These are phyloP conservation scores for Xanthorhoe spadicearia DNA, from an alignment of 2,888 invertebrate genomes.

Conservation along the genomic window DNA sequence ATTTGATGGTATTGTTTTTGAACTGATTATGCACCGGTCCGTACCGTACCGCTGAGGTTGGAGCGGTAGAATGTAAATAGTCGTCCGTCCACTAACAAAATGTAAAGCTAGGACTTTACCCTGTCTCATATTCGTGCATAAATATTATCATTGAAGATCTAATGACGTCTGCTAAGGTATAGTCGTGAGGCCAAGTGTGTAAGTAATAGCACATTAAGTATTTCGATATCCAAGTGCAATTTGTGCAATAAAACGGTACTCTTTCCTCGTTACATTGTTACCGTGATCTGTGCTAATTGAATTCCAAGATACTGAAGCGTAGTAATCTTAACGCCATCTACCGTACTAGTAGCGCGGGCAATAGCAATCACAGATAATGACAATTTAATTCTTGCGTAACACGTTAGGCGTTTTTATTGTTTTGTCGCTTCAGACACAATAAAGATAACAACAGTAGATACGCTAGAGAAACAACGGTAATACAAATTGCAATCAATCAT, in stretches of 20 bases:
- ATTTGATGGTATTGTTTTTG: too few species aligned
- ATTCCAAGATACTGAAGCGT: conserved; percentile 30
- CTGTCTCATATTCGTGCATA: too few species aligned
- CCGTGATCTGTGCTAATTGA: conserved; percentile 24
- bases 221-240: neutral
- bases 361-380: conserved; percentile 61
- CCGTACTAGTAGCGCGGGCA: conserved; percentile 28
- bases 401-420: conserved; percentile 49
- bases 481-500: neutral
- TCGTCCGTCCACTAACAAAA: too few species aligned
- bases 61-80: too few species aligned
- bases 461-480: neutral
- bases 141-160: too few species aligned
- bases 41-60: too few species aligned
- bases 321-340: conserved; percentile 35
- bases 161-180: too few species aligned
- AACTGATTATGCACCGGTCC: too few species aligned
- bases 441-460: conserved; percentile 5
- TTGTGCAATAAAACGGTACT: conserved; percentile 4
- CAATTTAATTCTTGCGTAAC: conserved; percentile 57
- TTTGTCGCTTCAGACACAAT: conserved; percentile 30
- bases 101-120: too few species aligned
- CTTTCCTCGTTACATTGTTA: conserved; percentile 17
- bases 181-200: too few species aligned
- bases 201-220: too few species aligned